Conservation (phyloP, 2,888 invertebrate genomes). For the Malthinus seriepunctatus region DNA sequence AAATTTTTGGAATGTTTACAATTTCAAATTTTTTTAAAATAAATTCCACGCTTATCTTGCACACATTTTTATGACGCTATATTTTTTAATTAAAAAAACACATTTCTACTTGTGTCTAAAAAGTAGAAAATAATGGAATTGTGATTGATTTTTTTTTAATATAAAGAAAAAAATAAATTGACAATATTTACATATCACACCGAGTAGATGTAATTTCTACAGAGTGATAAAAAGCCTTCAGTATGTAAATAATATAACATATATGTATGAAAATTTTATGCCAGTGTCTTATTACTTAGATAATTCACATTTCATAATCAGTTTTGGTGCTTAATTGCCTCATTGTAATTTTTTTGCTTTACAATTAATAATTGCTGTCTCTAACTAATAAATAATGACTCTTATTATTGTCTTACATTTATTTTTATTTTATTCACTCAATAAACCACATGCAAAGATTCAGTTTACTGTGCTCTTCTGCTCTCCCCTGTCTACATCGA, state of each 20-base stretch:
- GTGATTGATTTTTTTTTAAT: conserved; percentile 49
- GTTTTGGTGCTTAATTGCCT: conserved; percentile 51
- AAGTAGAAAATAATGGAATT: conserved; percentile 31
- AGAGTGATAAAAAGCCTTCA: conserved; percentile 53
- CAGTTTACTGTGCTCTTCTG: no score
- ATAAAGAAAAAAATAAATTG: conserved; percentile 38
- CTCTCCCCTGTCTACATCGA: no score
- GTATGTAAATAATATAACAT: conserved; percentile 41
- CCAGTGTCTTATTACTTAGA: conserved; percentile 42
- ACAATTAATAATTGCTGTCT: conserved; percentile 35
- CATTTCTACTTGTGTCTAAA: conserved; percentile 19
- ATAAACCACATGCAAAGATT: no score
- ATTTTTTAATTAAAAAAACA: conserved; percentile 21
- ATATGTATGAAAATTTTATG: conserved; percentile 39
- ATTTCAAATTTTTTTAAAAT: conserved; percentile 13
- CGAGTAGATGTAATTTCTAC: conserved; percentile 45
- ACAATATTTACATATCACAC: conserved; percentile 54
- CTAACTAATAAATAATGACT: conserved; percentile 34
- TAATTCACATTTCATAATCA: conserved; percentile 43
- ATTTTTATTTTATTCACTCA: no score
- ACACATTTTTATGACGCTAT: conserved; percentile 7
- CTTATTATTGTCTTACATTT: conserved; percentile 24
- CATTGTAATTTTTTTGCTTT: conserved; percentile 50
- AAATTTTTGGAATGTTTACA: no score
- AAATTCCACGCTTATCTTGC: conserved; percentile 1